A percentile compares a stretch with the other conserved stretches of the same genome.
Evolutionary conservation across 2,797 vertebrate genomes (phyloP).

Genomic region (Acanthurus tractus): DNA sequence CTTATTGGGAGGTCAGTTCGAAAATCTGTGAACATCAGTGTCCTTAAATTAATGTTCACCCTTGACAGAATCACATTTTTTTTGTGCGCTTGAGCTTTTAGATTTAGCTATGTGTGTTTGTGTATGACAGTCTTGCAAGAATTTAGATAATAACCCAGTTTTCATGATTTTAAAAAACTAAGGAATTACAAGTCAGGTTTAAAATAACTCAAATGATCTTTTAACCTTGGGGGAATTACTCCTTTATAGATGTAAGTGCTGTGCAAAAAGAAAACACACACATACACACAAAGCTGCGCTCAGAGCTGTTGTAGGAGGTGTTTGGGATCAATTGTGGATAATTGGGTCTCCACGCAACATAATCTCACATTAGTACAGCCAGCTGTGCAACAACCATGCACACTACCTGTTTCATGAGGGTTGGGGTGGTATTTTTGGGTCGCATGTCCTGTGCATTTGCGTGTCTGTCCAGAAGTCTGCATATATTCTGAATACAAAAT

Average conservation of each 20-base stretch:
- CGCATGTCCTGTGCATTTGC: not conserved
- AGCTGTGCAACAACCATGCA: conserved; percentile 70
- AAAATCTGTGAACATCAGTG: too few species aligned
- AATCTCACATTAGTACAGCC: conserved; percentile 77
- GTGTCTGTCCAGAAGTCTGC: not conserved
- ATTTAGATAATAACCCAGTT: too few species aligned
- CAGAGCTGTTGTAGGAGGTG: conserved; percentile 61
- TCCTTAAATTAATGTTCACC: too few species aligned
- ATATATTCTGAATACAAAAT: not conserved
- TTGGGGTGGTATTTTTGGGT: conserved; percentile 6
- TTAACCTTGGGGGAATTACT: conserved; percentile 50
- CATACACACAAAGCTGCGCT: conserved; percentile 36
- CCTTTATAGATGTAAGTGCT: conserved; percentile 25
- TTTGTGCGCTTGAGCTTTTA: too few species aligned
- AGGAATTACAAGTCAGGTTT: not conserved
- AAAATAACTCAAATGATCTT: conserved; percentile 24
- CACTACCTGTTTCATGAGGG: conserved; percentile 49
- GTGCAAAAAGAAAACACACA: conserved; percentile 25
- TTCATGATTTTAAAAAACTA: not conserved
- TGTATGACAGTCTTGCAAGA: too few species aligned
- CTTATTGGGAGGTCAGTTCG: too few species aligned
- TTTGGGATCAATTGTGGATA: conserved; percentile 79
- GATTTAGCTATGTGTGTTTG: too few species aligned
- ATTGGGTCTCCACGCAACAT: conserved; percentile 80
- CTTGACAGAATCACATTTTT: too few species aligned